Percentiles rank a stretch among this genome's conserved stretches.
Conservation (phyloP, 2,797 vertebrate genomes). For the Galagoides demidoff region DNA sequence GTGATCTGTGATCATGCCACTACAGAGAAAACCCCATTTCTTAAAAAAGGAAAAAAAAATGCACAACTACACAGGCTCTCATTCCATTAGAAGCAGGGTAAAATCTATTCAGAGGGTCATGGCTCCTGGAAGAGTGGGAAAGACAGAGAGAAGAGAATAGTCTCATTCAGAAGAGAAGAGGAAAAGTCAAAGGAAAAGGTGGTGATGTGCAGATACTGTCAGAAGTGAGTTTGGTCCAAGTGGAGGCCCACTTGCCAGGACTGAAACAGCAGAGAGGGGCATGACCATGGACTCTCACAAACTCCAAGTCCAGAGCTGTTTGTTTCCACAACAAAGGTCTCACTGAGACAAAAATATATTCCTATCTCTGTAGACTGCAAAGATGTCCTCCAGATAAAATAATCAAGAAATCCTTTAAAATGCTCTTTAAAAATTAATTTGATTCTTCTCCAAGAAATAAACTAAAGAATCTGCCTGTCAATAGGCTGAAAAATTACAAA, state of each 20-base stretch:
- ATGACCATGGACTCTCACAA: not conserved
- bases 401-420: slow-evolving; percentile 3
- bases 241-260: not conserved
- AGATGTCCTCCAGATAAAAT: not conserved
- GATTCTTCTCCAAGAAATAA: slow-evolving; percentile 26
- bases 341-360: not conserved
- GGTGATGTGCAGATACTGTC: not conserved
- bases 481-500: slow-evolving; percentile 40
- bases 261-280: not conserved
- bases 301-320: fast-evolving
- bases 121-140: not conserved
- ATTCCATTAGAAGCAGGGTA: not conserved
- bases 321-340: not conserved
- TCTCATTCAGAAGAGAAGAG: not conserved
- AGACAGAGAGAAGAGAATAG: not conserved
- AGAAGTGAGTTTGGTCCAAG: not conserved
- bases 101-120: not conserved
- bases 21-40: not conserved
- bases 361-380: not conserved
- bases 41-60: not conserved
- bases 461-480: not conserved
- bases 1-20: not conserved
- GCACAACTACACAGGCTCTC: not conserved
- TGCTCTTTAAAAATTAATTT: slow-evolving; percentile 43
- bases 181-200: not conserved